Evolutionary conservation across 1,140 invertebrate genomes (phyloP), one percentile per base, ranked within the genome.

Genomic region (Penaeus japonicus): DNA sequence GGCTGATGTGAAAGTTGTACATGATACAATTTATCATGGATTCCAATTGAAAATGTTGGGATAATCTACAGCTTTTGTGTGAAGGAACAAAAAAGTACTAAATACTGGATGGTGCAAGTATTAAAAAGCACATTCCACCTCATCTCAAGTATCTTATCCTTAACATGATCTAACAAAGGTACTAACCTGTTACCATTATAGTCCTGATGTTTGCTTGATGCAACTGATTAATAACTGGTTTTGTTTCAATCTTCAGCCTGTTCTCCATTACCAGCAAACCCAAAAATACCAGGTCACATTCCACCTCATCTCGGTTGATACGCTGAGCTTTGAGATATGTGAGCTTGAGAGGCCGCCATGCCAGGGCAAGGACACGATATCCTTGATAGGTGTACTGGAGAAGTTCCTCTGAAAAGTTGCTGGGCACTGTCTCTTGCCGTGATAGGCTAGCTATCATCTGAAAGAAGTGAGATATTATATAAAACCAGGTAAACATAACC

Each of bases 221-320:
- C 17, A 99, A 93, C 75, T 95, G 94, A 81, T 94, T 92, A 70
- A 99, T 98, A 4, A 98, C 95, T 10, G 94, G 94, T 1, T 94
- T 94, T 0, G 97, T 97, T 92, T 98, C 96, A 0, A 95, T 95
- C 93, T 98, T 98, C 73, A 98, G 93, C 89, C 96, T 94, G 92
- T 99, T 99, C 92, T 98, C 97, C 94, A 98, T 95, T 81, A 98
- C 94, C 80, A 99, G 94, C 89, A 98, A 94, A 27, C 96, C 97
- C 32, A 98, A 91, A 92, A 99, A 98, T 27, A 92, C 95, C 90
- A 99, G 94, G 91, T 97, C 95, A 85, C 94, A 94, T 93, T 99
- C 97, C 3, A 96, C 94, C 77, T 95, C 94, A 88, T 95, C 95
- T 30, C 95, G 92, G 75, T 95, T 92, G 81, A 96, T 92, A 91